These are phyloP conservation scores for Channallabes apus DNA, from an alignment of 2,797 vertebrate species.

Conservation along the genomic window DNA sequence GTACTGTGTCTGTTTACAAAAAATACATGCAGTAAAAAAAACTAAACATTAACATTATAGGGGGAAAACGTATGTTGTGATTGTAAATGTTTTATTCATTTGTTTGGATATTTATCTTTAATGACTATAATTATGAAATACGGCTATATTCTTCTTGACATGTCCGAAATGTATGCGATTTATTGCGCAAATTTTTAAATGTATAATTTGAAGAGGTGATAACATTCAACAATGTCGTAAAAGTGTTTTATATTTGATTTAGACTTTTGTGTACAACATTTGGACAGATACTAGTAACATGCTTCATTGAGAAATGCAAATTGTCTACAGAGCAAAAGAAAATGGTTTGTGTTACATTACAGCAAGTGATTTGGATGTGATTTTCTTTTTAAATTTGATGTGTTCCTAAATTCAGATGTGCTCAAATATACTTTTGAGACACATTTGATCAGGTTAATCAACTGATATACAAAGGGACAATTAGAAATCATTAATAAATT, in stretches of 20 bases:
- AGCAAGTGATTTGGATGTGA: not conserved
- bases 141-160: not conserved
- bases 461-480: slow-evolving; percentile 60
- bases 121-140: not conserved
- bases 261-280: not conserved
- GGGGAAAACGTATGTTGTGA: not conserved
- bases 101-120: not conserved
- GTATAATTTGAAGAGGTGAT: not conserved
- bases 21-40: not conserved
- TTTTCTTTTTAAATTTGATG: not conserved
- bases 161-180: not conserved
- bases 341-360: not conserved
- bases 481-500: slow-evolving; percentile 74
- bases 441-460: not conserved
- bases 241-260: not conserved
- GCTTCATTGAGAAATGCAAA: not conserved
- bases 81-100: not conserved
- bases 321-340: not conserved
- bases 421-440: not conserved
- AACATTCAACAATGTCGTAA: not conserved
- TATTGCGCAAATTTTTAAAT: not conserved
- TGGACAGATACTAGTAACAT: not conserved
- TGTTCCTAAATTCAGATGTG: not conserved
- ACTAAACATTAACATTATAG: not conserved
- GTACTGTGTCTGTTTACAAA: not conserved